These are phyloP conservation scores for Hippasteria phrygiana DNA, from an alignment of 53 echinoderm and acorn worm genomes.

Conservation along the genomic window DNA sequence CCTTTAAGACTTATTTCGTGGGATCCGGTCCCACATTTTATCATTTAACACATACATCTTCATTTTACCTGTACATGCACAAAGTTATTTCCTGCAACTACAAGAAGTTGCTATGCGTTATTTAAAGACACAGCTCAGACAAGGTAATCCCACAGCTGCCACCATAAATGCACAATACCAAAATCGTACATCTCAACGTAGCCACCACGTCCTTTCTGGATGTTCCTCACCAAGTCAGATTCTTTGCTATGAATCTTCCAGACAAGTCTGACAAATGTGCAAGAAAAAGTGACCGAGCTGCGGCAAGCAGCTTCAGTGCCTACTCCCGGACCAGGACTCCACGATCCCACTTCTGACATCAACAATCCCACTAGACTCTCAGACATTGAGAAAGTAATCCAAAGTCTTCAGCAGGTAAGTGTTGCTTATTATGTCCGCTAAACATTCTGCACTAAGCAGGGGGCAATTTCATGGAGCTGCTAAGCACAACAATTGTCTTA, in stretches of 20 bases:
- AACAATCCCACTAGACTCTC: neutral
- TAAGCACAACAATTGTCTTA: no score
- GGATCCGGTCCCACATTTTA: no score
- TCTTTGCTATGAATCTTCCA: neutral
- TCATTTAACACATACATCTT: no score
- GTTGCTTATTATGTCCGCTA: neutral
- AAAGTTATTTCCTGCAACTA: no score
- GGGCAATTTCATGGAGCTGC: no score
- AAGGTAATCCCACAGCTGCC: neutral
- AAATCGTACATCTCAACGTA: neutral
- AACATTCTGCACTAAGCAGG: no score
- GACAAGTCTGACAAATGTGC: constrained; percentile 40
- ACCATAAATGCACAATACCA: neutral
- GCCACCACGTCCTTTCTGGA: no score
- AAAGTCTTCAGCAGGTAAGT: constrained; percentile 28
- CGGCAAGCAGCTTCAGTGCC: constrained; percentile 6
- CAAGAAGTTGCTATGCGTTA: no score
- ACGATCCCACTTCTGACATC: constrained; percentile 39
- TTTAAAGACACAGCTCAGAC: neutral
- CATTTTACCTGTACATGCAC: no score
- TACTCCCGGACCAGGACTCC: neutral
- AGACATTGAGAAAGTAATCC: neutral
- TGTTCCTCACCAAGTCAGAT: neutral
- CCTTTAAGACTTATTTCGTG: no score
- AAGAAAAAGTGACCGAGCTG: constrained; percentile 12